Evolutionary conservation across 2,113 vertebrate genomes (phyloP).

Genomic region (Tragelaphus scriptus): DNA sequence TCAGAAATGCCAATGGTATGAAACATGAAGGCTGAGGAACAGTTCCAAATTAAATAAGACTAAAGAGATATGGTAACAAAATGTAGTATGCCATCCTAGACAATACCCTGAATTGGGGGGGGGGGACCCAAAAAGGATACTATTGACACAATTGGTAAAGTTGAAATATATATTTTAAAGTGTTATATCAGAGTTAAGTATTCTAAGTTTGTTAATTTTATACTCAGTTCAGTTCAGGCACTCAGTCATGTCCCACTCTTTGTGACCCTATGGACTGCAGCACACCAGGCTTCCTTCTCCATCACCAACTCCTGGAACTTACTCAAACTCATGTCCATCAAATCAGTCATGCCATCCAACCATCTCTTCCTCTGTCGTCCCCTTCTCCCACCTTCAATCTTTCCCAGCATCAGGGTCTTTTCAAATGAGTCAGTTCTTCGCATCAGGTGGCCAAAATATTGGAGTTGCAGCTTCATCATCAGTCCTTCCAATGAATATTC

Average conservation of each 20-base stretch:
- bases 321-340: background rate
- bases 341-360: background rate
- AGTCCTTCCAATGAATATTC: background rate
- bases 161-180: background rate
- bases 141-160: background rate
- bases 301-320: background rate
- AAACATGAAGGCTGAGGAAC: background rate
- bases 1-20: background rate
- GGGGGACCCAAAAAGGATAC: background rate
- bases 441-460: background rate
- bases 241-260: background rate
- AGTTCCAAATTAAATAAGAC: background rate
- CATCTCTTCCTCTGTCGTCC: background rate
- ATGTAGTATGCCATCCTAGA: background rate
- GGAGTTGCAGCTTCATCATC: background rate
- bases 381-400: background rate
- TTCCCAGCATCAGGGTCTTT: background rate
- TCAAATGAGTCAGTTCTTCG: background rate
- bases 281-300: background rate
- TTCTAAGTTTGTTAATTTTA: background rate
- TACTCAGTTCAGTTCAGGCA: background rate
- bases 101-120: background rate
- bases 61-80: background rate
- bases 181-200: background rate
- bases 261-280: background rate